Conservation (phyloP, 2,797 vertebrate species). For the Chelon auratus region DNA sequence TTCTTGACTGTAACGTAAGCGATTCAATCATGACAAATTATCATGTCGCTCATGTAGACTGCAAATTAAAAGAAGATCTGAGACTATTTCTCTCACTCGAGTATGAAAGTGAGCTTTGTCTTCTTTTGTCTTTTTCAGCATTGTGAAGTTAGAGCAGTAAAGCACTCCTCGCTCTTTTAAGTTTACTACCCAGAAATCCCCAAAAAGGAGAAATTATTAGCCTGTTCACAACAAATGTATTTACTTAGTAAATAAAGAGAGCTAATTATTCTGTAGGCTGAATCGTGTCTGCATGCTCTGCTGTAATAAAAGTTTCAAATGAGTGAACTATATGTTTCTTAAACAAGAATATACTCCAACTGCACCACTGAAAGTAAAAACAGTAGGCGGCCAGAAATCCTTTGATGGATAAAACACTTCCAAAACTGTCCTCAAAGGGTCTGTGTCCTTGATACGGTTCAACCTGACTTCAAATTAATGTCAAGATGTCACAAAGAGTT, state of each 20-base stretch:
- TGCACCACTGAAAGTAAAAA: background rate
- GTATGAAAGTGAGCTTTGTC: background rate
- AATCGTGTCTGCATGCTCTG: too few relatives aligned
- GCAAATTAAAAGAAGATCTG: conserved; percentile 11
- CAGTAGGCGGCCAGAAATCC: background rate
- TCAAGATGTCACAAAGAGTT: conserved; percentile 8
- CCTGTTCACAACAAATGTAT: too few relatives aligned
- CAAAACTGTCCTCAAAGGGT: background rate
- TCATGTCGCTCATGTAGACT: background rate
- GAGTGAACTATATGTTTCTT: background rate
- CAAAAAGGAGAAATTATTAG: background rate
- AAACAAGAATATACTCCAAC: background rate
- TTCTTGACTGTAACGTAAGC: conserved; percentile 31
- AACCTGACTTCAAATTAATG: conserved; percentile 9
- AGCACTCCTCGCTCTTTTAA: too few relatives aligned
- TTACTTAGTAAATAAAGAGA: too few relatives aligned
- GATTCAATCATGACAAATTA: conserved; percentile 40
- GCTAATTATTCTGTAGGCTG: too few relatives aligned
- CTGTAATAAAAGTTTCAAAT: too few relatives aligned
- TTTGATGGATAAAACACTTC: background rate
- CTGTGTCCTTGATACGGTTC: conserved; percentile 9
- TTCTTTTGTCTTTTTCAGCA: conserved; percentile 10
- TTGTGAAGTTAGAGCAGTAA: background rate
- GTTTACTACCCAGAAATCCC: too few relatives aligned
- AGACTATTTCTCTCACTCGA: background rate